phyloP scores from a whole-genome alignment of 2,888 invertebrate genomes.

The Pandemis corylana region DNA sequence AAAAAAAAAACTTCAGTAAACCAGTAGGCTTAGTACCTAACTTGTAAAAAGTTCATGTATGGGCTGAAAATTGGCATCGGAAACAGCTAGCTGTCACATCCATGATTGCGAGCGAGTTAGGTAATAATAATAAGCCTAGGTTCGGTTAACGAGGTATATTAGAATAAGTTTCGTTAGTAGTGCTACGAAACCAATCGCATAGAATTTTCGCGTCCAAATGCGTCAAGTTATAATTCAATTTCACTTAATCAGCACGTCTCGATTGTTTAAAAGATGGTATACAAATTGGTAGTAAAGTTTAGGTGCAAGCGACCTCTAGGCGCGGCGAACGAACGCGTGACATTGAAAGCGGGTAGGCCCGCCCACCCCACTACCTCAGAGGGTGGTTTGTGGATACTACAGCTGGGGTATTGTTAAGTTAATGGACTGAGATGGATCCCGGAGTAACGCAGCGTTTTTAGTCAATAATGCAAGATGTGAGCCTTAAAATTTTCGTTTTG shows the following conservation, averaged over 20 bases:
- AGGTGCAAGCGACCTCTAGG: constrained; percentile 70
- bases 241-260: constrained; percentile 34
- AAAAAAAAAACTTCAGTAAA: no score
- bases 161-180: background rate
- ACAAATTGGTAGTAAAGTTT: constrained; percentile 34
- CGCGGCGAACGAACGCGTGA: constrained; percentile 79
- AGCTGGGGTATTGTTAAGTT: constrained; percentile 27
- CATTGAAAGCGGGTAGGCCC: constrained; percentile 73
- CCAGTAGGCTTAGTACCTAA: no score
- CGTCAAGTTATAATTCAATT: constrained; percentile 10
- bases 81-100: no score
- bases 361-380: constrained; percentile 56
- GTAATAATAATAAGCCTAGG: no score
- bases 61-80: no score
- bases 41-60: no score
- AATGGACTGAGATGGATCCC: constrained; percentile 30
- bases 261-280: constrained; percentile 32
- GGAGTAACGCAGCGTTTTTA: background rate
- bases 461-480: background rate
- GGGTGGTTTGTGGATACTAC: constrained; percentile 29
- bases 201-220: background rate
- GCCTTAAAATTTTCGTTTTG: no score
- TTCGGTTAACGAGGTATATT: background rate
- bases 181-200: background rate
- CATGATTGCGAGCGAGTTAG: no score